Evolutionary conservation across 2,113 vertebrate genomes (phyloP).

Genomic region (Silurus glanis): DNA sequence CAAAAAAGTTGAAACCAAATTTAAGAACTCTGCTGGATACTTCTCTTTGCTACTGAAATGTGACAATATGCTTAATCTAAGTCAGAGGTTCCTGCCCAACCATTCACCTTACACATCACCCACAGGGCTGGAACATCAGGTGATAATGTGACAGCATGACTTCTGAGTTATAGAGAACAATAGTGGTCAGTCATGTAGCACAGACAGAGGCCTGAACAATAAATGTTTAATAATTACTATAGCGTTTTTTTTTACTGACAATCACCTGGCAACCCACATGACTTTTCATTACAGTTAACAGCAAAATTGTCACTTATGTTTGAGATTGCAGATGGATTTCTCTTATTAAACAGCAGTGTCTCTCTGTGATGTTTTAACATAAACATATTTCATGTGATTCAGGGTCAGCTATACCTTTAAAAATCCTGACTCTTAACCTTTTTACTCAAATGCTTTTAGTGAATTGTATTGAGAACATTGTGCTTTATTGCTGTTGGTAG

Average conservation of each 20-base stretch:
- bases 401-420: background rate
- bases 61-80: background rate
- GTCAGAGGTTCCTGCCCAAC: background rate
- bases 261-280: background rate
- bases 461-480: background rate
- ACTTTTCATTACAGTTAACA: background rate
- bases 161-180: background rate
- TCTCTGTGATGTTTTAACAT: background rate
- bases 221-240: background rate
- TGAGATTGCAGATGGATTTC: background rate
- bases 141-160: constrained; percentile 23
- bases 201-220: background rate
- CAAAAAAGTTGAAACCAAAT: background rate
- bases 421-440: background rate
- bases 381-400: background rate
- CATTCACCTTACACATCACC: background rate
- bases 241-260: background rate
- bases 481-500: background rate
- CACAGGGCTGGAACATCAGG: constrained; percentile 9
- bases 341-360: background rate
- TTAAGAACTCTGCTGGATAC: background rate
- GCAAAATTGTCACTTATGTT: background rate
- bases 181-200: background rate
- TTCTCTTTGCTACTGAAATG: background rate
- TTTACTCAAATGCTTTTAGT: background rate